A percentile compares a stretch with the other conserved stretches of the same genome.
Evolutionary conservation across 2,797 vertebrate species (phyloP).

Genomic region (Pelobates cultripes): DNA sequence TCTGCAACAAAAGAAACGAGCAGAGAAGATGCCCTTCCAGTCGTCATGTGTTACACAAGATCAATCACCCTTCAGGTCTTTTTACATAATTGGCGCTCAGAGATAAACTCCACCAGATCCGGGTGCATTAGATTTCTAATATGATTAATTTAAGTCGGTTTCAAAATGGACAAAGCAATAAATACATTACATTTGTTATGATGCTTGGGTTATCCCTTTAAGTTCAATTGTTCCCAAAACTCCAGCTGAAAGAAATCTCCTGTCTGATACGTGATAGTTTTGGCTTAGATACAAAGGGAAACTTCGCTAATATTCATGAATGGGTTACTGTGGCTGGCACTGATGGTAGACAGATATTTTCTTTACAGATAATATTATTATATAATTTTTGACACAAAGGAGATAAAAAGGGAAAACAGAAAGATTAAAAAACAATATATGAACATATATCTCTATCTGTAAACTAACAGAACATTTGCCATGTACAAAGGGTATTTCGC

Average conservation of each 20-base stretch:
- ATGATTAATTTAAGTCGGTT: too few species aligned
- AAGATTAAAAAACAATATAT: not conserved
- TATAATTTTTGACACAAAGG: not conserved
- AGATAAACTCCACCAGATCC: too few species aligned
- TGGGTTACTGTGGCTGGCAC: conserved; percentile 21
- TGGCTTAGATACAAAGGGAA: conserved; percentile 17
- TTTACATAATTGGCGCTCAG: too few species aligned
- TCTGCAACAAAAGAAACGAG: too few species aligned
- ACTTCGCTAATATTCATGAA: conserved; percentile 20
- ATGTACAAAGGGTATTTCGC: not conserved
- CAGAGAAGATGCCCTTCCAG: too few species aligned
- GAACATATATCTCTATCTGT: not conserved
- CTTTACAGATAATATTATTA: conserved; percentile 15
- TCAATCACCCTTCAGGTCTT: too few species aligned
- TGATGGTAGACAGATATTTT: conserved; percentile 40
- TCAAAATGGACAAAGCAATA: too few species aligned
- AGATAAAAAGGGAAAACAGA: not conserved
- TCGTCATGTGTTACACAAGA: too few species aligned
- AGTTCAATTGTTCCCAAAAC: too few species aligned
- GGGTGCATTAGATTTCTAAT: too few species aligned
- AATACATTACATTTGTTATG: too few species aligned
- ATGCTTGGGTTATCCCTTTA: too few species aligned
- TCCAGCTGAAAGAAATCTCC: not conserved
- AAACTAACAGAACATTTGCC: not conserved
- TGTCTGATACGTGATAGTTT: not conserved